Conservation (phyloP, 53 echinoderm and acorn worm species). For the Astropecten irregularis region DNA sequence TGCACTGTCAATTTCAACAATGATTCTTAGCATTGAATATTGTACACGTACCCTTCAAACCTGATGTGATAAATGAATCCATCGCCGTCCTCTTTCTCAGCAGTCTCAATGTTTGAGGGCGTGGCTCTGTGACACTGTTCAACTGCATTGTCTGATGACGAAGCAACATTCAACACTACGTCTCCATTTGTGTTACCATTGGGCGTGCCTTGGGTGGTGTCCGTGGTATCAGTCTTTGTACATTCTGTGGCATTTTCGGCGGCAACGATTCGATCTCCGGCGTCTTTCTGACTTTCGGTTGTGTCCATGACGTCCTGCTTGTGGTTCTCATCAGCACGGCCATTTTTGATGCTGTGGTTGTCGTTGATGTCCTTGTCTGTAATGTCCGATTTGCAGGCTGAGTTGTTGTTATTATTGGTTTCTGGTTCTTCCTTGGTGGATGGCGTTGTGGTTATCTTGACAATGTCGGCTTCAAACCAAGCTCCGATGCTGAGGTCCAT, state of each 20-base stretch:
- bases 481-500: constrained; percentile 96
- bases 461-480: constrained; percentile 96
- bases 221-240: not conserved
- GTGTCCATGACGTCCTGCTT: too few species aligned
- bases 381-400: not conserved
- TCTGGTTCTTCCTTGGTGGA: constrained; percentile 33
- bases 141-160: not conserved
- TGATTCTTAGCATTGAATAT: too few species aligned
- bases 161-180: too few species aligned
- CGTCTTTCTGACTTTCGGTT: too few species aligned
- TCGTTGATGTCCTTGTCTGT: constrained; percentile 35
- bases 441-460: constrained; percentile 60
- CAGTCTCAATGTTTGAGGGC: not conserved
- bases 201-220: not conserved
- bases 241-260: not conserved
- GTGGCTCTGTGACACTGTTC: not conserved
- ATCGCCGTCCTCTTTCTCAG: constrained; percentile 16
- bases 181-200: too few species aligned
- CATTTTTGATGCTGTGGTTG: not conserved
- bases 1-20: too few species aligned
- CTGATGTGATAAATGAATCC: constrained; percentile 82
- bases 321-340: constrained; percentile 12
- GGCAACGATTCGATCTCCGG: not conserved
- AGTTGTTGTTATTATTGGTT: not conserved
- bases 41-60: constrained; percentile 91